Conservation (phyloP, 2,888 invertebrate genomes). For the Meta bourneti region DNA sequence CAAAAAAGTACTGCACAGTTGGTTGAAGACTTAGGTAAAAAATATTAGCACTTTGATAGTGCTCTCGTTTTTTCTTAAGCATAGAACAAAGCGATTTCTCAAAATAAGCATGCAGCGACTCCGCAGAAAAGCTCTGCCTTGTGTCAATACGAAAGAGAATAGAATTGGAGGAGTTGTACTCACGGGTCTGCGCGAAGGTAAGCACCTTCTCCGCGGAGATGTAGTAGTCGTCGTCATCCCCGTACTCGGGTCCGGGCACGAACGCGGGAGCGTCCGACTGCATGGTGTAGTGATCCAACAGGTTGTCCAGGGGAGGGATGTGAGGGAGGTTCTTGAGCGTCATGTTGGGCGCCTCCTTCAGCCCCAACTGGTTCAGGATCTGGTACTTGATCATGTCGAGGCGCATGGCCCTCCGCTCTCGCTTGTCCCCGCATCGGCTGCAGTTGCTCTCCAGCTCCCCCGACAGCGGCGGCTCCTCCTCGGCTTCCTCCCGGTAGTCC, state of each 20-base stretch:
- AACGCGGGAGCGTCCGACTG: constrained; percentile 81
- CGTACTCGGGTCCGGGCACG: constrained; percentile 81
- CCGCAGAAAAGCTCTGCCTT: no score
- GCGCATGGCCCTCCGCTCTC: constrained; percentile 84
- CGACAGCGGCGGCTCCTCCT: neutral
- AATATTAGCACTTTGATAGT: no score
- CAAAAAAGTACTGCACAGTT: no score
- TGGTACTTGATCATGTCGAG: constrained; percentile 84
- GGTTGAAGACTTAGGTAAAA: no score
- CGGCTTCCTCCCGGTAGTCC: neutral
- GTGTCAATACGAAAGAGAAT: no score
- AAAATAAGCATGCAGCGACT: no score
- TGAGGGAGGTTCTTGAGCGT: constrained; percentile 84
- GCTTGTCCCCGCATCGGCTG: constrained; percentile 80
- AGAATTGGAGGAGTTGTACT: constrained; percentile 74
- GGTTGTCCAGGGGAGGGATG: constrained; percentile 82
- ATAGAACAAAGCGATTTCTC: no score
- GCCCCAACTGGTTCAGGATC: constrained; percentile 84
- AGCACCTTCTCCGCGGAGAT: constrained; percentile 86
- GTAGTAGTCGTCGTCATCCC: constrained; percentile 85
- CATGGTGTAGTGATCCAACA: constrained; percentile 82
- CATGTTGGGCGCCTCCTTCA: constrained; percentile 85
- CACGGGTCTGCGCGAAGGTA: constrained; percentile 85
- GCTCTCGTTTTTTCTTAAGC: no score
- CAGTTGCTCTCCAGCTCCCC: constrained; percentile 56